Conservation (phyloP, 2,113 vertebrate genomes). For the Lanius collurio region DNA sequence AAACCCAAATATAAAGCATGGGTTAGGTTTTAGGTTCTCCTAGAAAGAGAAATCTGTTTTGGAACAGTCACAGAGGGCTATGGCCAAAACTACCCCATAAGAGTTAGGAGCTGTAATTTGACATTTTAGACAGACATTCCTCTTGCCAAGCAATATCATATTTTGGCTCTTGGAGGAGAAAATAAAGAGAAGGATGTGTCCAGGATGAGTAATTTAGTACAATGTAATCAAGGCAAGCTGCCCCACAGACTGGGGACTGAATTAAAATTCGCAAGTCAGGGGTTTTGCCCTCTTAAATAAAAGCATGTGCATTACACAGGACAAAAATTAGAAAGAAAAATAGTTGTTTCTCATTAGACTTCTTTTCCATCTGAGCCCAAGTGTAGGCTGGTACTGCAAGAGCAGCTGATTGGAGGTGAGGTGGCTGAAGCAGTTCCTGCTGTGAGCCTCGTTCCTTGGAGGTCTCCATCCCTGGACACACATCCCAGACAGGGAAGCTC, state of each 20-base stretch:
- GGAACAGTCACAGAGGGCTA: neutral
- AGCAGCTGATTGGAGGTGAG: neutral
- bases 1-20: neutral
- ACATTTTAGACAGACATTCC: conserved; percentile 33
- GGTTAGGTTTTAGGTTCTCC: neutral
- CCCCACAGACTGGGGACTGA: neutral
- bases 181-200: conserved; percentile 14
- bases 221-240: conserved; percentile 48
- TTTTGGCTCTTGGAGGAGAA: conserved; percentile 40
- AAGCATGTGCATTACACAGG: neutral
- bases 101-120: conserved; percentile 40
- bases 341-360: neutral
- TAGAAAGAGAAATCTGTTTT: conserved; percentile 56
- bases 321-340: neutral
- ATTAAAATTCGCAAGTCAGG: neutral
- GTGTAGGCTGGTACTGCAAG: neutral
- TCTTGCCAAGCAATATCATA: conserved; percentile 47
- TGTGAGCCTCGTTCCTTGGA: neutral
- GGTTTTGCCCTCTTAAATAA: neutral
- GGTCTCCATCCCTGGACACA: neutral
- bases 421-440: neutral
- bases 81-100: conserved; percentile 17
- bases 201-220: conserved; percentile 40
- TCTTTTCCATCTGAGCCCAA: neutral
- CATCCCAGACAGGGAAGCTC: neutral